These are phyloP conservation scores for Coluber constrictor DNA, from an alignment of 2,797 vertebrate genomes.

Conservation along the genomic window DNA sequence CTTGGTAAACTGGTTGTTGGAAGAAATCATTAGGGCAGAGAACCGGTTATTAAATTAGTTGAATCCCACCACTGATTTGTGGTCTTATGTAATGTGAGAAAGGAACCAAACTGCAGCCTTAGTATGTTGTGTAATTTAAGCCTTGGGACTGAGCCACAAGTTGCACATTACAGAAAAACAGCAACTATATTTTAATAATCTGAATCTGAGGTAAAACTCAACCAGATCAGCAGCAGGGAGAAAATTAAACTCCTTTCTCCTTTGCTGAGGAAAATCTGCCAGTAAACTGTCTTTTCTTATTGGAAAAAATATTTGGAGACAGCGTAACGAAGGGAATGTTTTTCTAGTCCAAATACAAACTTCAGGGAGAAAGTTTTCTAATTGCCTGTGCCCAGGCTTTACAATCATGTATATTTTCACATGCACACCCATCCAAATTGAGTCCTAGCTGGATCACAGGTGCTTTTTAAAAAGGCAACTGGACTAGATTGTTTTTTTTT, in stretches of 20 bases:
- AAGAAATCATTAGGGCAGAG: too few species aligned
- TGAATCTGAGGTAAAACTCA: neutral
- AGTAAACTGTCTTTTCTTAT: neutral
- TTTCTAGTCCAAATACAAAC: neutral
- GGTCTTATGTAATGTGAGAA: neutral
- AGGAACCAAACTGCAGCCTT: neutral
- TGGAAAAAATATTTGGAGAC: neutral
- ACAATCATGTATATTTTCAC: neutral
- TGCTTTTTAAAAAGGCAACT: neutral
- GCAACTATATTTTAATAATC: neutral
- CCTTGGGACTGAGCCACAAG: neutral
- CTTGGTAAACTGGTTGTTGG: too few species aligned
- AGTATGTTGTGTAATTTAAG: neutral
- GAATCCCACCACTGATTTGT: too few species aligned
- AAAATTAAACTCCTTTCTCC: neutral
- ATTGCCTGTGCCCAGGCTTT: too few species aligned
- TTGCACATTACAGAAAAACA: neutral
- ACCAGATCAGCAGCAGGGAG: neutral
- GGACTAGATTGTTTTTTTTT: neutral
- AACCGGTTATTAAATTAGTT: too few species aligned
- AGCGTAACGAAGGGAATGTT: neutral
- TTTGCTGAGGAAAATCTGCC: neutral
- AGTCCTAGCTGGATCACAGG: neutral
- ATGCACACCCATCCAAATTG: neutral
- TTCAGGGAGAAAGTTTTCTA: neutral